These are phyloP conservation scores for Drosophila trapezifrons DNA, from an alignment of 1,140 invertebrate species.

Conservation along the genomic window DNA sequence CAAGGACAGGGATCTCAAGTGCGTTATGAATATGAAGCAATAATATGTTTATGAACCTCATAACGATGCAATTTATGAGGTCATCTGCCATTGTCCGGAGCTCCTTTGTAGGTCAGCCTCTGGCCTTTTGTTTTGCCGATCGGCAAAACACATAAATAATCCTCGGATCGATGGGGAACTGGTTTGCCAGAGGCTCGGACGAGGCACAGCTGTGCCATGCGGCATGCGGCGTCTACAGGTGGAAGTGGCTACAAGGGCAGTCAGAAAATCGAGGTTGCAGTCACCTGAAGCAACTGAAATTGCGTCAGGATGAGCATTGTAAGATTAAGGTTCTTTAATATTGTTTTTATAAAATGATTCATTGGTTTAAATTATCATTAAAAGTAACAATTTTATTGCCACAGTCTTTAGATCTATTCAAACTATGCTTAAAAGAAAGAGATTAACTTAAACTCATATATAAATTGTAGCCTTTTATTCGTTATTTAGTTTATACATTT, in stretches of 20 bases:
- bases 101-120: conserved; percentile 33
- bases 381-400: too few relatives aligned
- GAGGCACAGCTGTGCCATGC: conserved; percentile 30
- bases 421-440: too few relatives aligned
- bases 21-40: conserved; percentile 75
- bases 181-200: conserved; percentile 28
- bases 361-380: not conserved
- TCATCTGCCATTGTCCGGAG: conserved; percentile 46
- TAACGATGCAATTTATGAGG: conserved; percentile 75
- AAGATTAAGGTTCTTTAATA: too few relatives aligned
- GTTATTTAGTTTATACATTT: too few relatives aligned
- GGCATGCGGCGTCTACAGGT: conserved; percentile 42
- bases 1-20: conserved; percentile 61
- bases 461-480: too few relatives aligned
- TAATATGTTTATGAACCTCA: conserved; percentile 77
- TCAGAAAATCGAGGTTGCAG: not conserved
- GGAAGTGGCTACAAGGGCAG: conserved; percentile 35
- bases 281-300: not conserved
- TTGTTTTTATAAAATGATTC: not conserved
- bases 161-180: conserved; percentile 27
- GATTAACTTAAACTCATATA: too few relatives aligned
- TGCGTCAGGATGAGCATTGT: not conserved
- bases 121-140: conserved; percentile 40
- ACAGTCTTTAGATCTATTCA: too few relatives aligned
- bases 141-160: conserved; percentile 46